Evolutionary conservation across 1,140 invertebrate species (phyloP), one percentile per base, ranked within the genome.

Genomic region (Polypedilum pembai): DNA sequence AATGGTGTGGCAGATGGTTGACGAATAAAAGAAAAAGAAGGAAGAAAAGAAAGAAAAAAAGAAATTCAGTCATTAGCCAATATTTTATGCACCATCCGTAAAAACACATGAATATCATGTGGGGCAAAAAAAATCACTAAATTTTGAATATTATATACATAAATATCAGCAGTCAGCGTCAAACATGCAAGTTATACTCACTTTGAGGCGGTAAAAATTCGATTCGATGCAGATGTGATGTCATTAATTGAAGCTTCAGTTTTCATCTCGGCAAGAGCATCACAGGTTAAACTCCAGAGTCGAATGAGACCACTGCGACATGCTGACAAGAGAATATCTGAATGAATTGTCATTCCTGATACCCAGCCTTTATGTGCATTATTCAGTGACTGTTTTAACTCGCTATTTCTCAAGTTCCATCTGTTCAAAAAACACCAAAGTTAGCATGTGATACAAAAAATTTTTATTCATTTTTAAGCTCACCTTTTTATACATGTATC

Each of bases 321-420:
- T 76, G 90, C 89, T 75, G 90, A 92, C 40, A 92, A 79, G 77
- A 92, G 81, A 15, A 88, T 78, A 41, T 86, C 84, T 78, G 7
- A 77, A 74, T 41, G 79, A 76, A 78, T 85, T 80, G 86, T 85
- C 77, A 95, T 82, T 24, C 92, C 93, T 79, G 90, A 90, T 73
- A 96, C 89, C 94, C 93, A 95, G 81, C 94, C 92, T 82, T 92
- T 93, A 82, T 96, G 94, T 41, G 93, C 93, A 82, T 92, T 91
- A 81, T 92, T 94, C 18, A 94, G 80, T 40, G 91, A 92, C 86
- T 94, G 84, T 74, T 88, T 86, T 73, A 91, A 82, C 76, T 89
- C 87, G 81, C 89, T 87, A 77, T 86, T 87, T 17, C 83, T 80
- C 7, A 95, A 83, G 78, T 92, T 88, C 93, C 93, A 96, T 79